These are phyloP conservation scores for Ruditapes philippinarum DNA, from an alignment of 1,140 invertebrate genomes.

Conservation along the genomic window DNA sequence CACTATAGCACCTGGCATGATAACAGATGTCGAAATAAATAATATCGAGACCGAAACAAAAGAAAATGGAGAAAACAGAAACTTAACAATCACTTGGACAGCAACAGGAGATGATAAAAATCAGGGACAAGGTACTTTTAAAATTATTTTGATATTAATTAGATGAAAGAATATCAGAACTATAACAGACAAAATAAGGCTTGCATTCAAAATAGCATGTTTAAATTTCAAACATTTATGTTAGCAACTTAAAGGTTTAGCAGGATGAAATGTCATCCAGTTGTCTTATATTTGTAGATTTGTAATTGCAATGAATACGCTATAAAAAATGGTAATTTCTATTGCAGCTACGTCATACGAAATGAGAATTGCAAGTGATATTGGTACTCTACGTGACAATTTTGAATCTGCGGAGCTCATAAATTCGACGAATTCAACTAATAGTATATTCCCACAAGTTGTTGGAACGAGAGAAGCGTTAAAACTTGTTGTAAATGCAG, in stretches of 20 bases:
- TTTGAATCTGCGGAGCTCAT: background rate
- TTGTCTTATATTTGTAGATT: too few relatives aligned
- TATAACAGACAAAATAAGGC: too few relatives aligned
- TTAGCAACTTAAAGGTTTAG: too few relatives aligned
- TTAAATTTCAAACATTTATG: too few relatives aligned
- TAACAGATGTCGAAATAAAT: background rate
- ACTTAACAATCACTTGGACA: conserved; percentile 39
- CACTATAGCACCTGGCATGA: background rate
- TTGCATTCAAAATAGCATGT: too few relatives aligned
- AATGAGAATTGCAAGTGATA: background rate
- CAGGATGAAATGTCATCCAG: too few relatives aligned
- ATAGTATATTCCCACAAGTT: background rate
- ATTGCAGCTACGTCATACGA: conserved; percentile 2
- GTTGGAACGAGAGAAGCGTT: background rate
- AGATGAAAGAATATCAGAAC: too few relatives aligned
- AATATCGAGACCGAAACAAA: background rate
- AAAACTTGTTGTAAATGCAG: background rate
- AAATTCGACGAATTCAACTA: background rate
- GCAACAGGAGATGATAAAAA: conserved; percentile 36
- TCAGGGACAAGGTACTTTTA: conserved; percentile 28
- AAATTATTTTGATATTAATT: too few relatives aligned
- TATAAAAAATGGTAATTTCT: too few relatives aligned
- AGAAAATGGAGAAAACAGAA: background rate
- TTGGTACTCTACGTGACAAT: background rate
- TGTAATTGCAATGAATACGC: too few relatives aligned